These are phyloP conservation scores for Tapirus terrestris DNA, from an alignment of 2,113 vertebrate genomes.

Conservation along the genomic window DNA sequence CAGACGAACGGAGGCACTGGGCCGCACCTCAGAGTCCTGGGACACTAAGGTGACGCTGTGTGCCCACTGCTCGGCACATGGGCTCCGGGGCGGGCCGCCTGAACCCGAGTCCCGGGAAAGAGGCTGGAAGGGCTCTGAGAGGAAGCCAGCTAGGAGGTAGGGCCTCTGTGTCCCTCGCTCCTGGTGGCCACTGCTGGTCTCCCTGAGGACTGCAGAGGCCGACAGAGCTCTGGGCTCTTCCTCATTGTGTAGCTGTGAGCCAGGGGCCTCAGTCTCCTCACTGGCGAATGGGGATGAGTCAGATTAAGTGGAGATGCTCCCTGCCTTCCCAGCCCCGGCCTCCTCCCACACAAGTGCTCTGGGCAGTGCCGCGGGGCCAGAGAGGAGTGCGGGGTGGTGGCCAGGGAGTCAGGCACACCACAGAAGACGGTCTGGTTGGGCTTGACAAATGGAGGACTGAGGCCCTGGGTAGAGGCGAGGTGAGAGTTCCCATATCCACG, in stretches of 20 bases:
- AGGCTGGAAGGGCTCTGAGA: neutral
- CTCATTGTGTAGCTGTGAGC: neutral
- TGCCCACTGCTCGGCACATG: neutral
- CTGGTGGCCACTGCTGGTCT: neutral
- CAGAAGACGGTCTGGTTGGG: neutral
- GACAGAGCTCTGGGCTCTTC: neutral
- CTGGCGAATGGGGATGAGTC: neutral
- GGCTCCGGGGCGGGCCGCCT: neutral
- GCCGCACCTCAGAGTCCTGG: neutral
- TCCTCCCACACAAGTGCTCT: neutral
- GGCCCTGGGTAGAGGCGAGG: neutral
- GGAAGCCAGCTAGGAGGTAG: neutral
- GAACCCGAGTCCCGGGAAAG: neutral
- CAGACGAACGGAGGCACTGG: neutral
- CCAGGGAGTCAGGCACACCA: too few relatives aligned
- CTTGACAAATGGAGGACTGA: neutral
- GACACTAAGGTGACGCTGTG: neutral
- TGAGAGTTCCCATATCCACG: conserved; percentile 24
- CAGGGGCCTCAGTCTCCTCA: neutral
- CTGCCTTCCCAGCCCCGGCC: neutral
- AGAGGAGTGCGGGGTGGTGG: neutral
- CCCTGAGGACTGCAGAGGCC: neutral
- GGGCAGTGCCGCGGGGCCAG: neutral
- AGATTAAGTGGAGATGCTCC: neutral
- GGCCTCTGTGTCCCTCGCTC: neutral